These are phyloP conservation scores for Odocoileus hemionus DNA, from an alignment of 2,113 vertebrate genomes.

Conservation along the genomic window DNA sequence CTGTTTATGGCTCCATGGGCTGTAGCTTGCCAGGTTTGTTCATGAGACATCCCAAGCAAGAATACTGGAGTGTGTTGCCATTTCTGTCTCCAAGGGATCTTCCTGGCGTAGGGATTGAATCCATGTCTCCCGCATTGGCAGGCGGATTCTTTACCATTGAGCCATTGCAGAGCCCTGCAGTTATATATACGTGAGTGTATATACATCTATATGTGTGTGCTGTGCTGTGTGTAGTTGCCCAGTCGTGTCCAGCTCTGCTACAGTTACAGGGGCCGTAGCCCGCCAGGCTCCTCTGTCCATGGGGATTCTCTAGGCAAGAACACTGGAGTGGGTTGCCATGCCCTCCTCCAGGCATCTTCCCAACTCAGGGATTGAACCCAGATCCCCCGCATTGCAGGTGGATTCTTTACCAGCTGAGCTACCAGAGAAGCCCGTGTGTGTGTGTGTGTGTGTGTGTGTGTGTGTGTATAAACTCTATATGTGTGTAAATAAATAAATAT, in stretches of 20 bases:
- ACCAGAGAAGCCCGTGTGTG: accelerated
- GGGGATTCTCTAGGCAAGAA: neutral
- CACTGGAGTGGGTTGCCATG: neutral
- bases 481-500: neutral
- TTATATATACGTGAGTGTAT: neutral
- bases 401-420: neutral
- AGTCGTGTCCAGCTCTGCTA: neutral
- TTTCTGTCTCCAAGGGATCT: neutral
- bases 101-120: neutral
- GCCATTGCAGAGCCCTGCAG: neutral
- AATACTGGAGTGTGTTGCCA: neutral
- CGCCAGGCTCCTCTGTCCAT: neutral
- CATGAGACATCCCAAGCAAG: neutral
- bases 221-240: neutral
- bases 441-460: neutral
- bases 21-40: neutral
- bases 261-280: neutral
- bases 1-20: neutral
- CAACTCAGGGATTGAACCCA: neutral
- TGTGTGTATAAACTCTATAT: neutral
- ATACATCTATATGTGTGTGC: neutral
- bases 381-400: accelerated
- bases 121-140: neutral
- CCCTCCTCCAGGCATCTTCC: neutral
- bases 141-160: neutral